Percentiles rank a stretch among this genome's conserved stretches.
Evolutionary conservation across 1,140 invertebrate genomes (phyloP).

Genomic region (Eumaeus atala): DNA sequence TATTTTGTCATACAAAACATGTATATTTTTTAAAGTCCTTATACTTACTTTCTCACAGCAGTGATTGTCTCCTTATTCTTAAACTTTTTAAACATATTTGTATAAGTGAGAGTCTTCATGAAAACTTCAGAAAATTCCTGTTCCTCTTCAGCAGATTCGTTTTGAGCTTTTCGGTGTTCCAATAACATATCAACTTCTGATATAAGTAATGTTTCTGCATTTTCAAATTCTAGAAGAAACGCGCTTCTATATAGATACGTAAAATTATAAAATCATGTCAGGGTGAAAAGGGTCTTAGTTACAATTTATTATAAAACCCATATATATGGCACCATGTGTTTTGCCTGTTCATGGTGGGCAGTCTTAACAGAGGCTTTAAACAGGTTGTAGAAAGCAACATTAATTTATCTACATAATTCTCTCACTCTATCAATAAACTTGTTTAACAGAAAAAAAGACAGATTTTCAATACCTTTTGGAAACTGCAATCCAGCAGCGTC

Average conservation of each 20-base stretch:
- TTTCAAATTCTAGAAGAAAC: slow-evolving; percentile 93
- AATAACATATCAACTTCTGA: slow-evolving; percentile 99
- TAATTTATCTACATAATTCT: no score
- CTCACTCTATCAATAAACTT: no score
- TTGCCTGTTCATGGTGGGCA: no score
- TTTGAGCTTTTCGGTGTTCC: slow-evolving; percentile 97
- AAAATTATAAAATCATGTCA: not conserved
- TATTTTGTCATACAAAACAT: no score
- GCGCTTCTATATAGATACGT: not conserved
- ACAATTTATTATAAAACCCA: no score
- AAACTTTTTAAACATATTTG: slow-evolving; percentile 96
- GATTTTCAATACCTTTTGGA: slow-evolving; percentile 85
- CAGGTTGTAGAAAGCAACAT: no score
- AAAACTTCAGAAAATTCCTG: slow-evolving; percentile 99
- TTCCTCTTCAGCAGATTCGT: slow-evolving; percentile 98
- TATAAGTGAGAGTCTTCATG: slow-evolving; percentile 97
- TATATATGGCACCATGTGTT: no score
- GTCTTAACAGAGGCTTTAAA: no score
- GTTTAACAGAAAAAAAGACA: no score
- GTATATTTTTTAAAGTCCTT: no score
- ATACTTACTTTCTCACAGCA: slow-evolving; percentile 88
- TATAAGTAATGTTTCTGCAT: slow-evolving; percentile 97
- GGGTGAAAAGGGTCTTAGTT: no score
- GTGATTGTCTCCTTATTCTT: slow-evolving; percentile 99
- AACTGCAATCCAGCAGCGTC: slow-evolving; percentile 90